phyloP scores from a whole-genome alignment of 2,113 vertebrate species.

The Nestor notabilis region DNA sequence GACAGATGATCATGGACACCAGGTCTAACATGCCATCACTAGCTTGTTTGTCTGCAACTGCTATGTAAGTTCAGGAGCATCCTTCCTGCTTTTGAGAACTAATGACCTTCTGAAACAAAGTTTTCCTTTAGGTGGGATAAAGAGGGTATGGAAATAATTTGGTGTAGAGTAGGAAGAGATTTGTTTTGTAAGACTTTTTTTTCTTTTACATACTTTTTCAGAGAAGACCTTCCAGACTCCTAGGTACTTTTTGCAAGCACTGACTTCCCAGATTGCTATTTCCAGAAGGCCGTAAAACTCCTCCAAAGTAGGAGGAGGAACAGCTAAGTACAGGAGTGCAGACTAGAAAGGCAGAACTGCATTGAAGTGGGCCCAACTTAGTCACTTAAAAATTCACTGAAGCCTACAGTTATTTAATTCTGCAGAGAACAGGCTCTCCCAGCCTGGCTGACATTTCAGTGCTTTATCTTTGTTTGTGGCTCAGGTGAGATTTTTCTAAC shows the following conservation, averaged over 20 bases:
- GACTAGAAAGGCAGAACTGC: not conserved
- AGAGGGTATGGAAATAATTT: not conserved
- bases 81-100: not conserved
- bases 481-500: conserved; percentile 35
- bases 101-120: not conserved
- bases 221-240: not conserved
- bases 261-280: not conserved
- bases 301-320: not conserved
- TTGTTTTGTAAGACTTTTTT: not conserved
- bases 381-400: conserved; percentile 36
- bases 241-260: not conserved
- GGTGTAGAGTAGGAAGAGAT: not conserved
- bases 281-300: not conserved
- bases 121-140: not conserved
- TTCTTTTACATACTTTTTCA: not conserved
- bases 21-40: not conserved
- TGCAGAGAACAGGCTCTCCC: conserved; percentile 5
- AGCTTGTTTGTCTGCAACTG: not conserved
- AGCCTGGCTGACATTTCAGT: not conserved
- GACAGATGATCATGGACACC: not conserved
- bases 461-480: not conserved
- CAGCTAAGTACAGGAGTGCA: not conserved
- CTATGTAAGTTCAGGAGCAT: not conserved
- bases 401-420: conserved; percentile 12
- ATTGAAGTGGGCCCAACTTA: not conserved